Conservation (phyloP, 2,113 vertebrate species). For the Ciconia stormi region DNA sequence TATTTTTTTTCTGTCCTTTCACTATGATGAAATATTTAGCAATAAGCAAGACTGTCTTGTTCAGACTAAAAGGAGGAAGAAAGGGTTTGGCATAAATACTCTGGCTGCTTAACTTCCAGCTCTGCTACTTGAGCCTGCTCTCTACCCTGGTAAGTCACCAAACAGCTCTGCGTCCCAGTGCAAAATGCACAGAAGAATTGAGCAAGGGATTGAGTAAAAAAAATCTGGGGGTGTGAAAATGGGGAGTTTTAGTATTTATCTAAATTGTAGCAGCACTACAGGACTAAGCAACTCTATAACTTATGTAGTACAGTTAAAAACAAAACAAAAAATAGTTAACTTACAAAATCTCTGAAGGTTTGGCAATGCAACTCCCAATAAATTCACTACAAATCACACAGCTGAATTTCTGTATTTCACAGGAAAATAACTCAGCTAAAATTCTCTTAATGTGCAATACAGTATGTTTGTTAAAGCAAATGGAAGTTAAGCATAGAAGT, state of each 20-base stretch:
- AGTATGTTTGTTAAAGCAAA: not conserved
- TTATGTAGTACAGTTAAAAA: not conserved
- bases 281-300: not conserved
- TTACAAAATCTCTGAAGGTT: not conserved
- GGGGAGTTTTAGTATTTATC: not conserved
- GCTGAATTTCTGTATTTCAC: not conserved
- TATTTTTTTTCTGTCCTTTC: not conserved
- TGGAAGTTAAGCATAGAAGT: not conserved
- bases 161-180: not conserved
- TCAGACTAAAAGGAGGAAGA: not conserved
- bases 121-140: not conserved
- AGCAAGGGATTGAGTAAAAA: not conserved
- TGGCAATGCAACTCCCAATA: not conserved
- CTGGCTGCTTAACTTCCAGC: not conserved
- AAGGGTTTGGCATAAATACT: not conserved
- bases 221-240: not conserved
- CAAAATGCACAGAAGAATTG: not conserved
- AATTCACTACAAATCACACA: not conserved
- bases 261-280: not conserved
- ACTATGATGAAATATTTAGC: constrained; percentile 33
- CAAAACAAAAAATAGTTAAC: not conserved
- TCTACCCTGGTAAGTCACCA: not conserved
- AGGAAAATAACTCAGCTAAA: not conserved
- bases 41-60: not conserved
- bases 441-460: not conserved